Percentiles rank a stretch among this genome's conserved stretches.
Conservation (phyloP, 2,888 invertebrate species). For the Asteroscopus sphinx region DNA sequence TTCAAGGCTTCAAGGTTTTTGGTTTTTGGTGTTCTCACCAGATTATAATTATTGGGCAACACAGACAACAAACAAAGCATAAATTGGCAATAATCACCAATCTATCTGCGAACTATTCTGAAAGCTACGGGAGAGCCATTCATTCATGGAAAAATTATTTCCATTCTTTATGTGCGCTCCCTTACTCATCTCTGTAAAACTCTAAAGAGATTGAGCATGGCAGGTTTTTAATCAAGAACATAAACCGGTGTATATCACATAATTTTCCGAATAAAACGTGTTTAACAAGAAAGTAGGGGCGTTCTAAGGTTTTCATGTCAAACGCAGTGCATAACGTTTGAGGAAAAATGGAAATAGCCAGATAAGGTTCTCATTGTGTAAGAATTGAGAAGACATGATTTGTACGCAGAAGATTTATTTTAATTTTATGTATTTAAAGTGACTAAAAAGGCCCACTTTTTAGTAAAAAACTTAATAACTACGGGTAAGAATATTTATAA, state of each 20-base stretch:
- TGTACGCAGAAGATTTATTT: background rate
- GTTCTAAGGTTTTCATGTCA: conserved; percentile 65
- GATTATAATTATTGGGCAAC: no score
- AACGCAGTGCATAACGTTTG: conserved; percentile 58
- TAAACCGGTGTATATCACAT: conserved; percentile 57
- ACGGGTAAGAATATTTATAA: no score
- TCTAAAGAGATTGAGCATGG: conserved; percentile 53
- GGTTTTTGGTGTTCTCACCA: no score
- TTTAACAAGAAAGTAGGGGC: conserved; percentile 53
- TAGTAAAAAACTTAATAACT: no score
- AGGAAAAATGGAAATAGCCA: conserved; percentile 42
- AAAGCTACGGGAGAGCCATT: background rate
- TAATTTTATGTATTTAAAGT: no score
- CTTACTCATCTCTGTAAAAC: conserved; percentile 27
- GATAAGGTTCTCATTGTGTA: conserved; percentile 53
- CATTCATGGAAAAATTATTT: background rate
- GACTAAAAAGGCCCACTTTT: no score
- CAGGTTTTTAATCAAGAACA: conserved; percentile 69
- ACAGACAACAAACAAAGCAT: no score
- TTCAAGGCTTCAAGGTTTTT: no score
- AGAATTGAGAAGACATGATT: conserved; percentile 26
- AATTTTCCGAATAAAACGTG: conserved; percentile 57
- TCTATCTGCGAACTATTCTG: background rate
- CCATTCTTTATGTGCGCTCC: conserved; percentile 7
- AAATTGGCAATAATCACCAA: no score